Evolutionary conservation across 2,797 vertebrate genomes (phyloP), one percentile per base, ranked within the genome.

Genomic region (Tenualosa ilisha): DNA sequence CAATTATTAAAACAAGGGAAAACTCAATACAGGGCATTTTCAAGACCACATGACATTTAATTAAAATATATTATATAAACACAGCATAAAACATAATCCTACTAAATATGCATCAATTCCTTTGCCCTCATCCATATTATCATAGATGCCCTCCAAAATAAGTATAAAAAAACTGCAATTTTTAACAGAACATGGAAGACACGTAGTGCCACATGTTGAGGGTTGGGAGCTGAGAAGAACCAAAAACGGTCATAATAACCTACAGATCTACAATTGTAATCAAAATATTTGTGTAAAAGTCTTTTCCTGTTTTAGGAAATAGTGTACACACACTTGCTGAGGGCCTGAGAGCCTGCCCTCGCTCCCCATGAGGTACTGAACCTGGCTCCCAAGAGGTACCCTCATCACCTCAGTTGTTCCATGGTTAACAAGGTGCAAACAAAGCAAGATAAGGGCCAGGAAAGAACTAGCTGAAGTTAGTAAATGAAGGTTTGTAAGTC

Each of bases 281-380:
- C 82, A 85, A 89, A 90, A 86, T 84, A 79, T 81, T 26, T 53
- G 86, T 40, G 85, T 85, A 85, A 85, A 88, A 89, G 83, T 31
- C 40, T 82, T 86, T 86, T 86, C n/a, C 63, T 72, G 72, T 86
- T 83, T 86, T 11, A 85, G 51, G 43, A 3, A 31, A 61, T 63
- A 37, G 51, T 81, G 54, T 72, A 85, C 81, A 85, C 82, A 72
- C 83, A 37, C 81, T 82, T 72, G 85, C 82, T 61, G 75, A 40
- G 61, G 59, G 85, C 3, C 68, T 50, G 24, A 37, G 84, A 75
- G 82, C 22, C 13, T 9, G 7, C 82, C 75, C 54, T 88, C 82
- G 72, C 40, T 79, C 72, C 37, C 40, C 72, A 79, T 79, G 72
- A 79, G 72, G 72, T 43, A 79, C 40, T 9, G 40, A 79, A 46